Evolutionary conservation across 2,888 invertebrate genomes (phyloP), one percentile per base, ranked within the genome.

Genomic region (Volucella inflata): DNA sequence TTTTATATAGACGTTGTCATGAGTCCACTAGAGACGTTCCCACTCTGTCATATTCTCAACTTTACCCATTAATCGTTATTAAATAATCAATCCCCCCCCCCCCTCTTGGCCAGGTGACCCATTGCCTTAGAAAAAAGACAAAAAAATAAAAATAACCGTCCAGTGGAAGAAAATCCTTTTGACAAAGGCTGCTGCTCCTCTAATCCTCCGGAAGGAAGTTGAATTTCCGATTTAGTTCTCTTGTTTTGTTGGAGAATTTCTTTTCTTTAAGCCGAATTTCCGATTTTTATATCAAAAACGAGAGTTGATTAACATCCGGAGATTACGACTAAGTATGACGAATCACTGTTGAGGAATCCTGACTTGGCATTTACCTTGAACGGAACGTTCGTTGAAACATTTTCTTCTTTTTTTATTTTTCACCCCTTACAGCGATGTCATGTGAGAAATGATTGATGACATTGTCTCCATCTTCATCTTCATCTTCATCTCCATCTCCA

Each of bases 221-320:
- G 36, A 85, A 85, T 85, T 71, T 85, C 84, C 80, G 75, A 78
- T 75, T 46, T 50, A 38, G 21, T 14, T 21, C 21, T 4, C 4
- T 48, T 48, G 36, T 60, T 46, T 51, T 64, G 16, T 48, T 53
- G 42, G 21, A 10, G 53, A 55, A 64, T 42, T 44, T 48, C 55
- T 55, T 55, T 60, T 67, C 46, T 53, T 55, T 70, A 44, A 70
- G 64, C 14, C 59, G 51, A 64, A 72, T 76, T 85, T 85, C 80
- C 80, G 59, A 72, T 62, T 59, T 75, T 67, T 75, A 65, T 71
- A 71, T 80, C 75, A 79, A 84, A 84, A 46, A 21, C 21, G 70
- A 51, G 53, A 84, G 75, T 70, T 80, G 84, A 84, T 85, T 85
- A 80, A 85, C 84, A 75, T 85, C 84, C 84, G 79, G 79, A 79